Evolutionary conservation across 1,140 invertebrate genomes (phyloP), one percentile per base, ranked within the genome.

Genomic region (Geopemphigus sp.): DNA sequence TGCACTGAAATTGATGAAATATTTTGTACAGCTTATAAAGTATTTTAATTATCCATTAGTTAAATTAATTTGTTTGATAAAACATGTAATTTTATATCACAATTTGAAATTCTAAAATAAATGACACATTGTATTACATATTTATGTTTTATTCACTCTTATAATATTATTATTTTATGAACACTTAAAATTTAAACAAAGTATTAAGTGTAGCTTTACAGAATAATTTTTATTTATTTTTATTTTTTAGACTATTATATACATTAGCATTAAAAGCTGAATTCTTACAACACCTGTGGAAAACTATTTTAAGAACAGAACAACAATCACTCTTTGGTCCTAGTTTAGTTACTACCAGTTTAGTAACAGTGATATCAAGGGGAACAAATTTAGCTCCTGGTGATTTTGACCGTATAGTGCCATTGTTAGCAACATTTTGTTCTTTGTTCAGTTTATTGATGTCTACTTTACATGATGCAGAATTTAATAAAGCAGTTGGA

Each of bases 381-480:
- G 93, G 92, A 2, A 86, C 91, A 53, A 88, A 89, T 3, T 88
- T 92, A 50, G 86, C 88, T 0, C 85, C 87, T 0, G 87, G 89
- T n/a, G 92, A 93, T 80, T 89, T 92, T 1, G 86, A 90, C 45
- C 88, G 88, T n/a, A 90, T 95, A 45, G 88, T 96, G 26, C 94
- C 94, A 0, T 84, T 93, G 1, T 83, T 97, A 12, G 92, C 92
- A 0, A 91, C 94, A 0, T 97, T 97, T 84, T 95, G 94, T 85
- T 91, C 93, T 2, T 86, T 96, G 0, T 95, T 96, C 83, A 92
- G 91, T 61, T 87, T 95, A 45, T 87, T 95, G 2, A 89, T 96
- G 57, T 90, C 92, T 0, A 96, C 95, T 0, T 85, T 97, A 22
- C 94, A 97, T 83, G 95, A 97, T 85, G 91, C 91, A 5, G 95